Conservation (phyloP, 2,113 vertebrate genomes). For the Phyllostomus discolor region DNA sequence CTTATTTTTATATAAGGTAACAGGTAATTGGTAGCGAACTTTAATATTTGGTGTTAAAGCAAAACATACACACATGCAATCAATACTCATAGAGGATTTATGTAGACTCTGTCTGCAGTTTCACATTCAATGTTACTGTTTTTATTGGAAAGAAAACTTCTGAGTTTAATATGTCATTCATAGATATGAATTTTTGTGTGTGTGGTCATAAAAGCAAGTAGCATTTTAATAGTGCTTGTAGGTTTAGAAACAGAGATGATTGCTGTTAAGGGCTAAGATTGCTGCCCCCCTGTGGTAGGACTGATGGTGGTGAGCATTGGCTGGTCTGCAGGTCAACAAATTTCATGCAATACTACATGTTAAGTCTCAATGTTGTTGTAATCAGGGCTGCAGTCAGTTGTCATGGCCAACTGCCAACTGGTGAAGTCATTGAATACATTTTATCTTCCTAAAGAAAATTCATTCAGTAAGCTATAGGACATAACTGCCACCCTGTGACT, state of each 20-base stretch:
- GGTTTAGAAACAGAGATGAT: background rate
- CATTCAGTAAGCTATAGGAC: slow-evolving; percentile 17
- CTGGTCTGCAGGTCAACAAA: background rate
- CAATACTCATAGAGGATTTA: background rate
- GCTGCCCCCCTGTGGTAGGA: background rate
- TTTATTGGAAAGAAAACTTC: background rate
- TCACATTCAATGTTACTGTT: background rate
- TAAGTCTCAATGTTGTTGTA: background rate
- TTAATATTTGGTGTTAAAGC: background rate
- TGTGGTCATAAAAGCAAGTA: background rate
- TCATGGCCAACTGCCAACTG: background rate
- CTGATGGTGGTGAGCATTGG: background rate
- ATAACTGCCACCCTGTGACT: slow-evolving; percentile 37
- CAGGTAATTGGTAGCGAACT: background rate
- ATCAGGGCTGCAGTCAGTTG: slow-evolving; percentile 8
- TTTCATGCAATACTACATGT: background rate
- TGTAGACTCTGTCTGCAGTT: background rate
- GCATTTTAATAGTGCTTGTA: background rate
- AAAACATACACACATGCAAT: background rate
- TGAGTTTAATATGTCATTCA: background rate
- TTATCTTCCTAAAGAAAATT: slow-evolving; percentile 42
- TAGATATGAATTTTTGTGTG: background rate
- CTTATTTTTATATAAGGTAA: background rate
- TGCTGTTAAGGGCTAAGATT: background rate
- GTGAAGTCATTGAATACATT: background rate